Conservation (phyloP, 2,113 vertebrate species). For the Heliornis fulica region DNA sequence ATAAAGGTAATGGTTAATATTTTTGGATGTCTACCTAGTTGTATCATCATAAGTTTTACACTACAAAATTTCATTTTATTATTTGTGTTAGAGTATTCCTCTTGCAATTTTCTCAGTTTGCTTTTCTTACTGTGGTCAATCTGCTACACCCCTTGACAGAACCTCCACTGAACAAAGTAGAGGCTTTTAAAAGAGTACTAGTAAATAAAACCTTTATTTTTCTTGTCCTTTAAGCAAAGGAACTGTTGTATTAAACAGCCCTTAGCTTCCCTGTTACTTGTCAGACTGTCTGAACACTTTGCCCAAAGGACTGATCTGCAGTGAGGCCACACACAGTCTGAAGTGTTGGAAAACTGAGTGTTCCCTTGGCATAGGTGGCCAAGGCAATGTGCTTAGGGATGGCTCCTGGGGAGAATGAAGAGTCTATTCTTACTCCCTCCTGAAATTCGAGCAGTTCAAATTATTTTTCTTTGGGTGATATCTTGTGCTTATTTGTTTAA, state of each 20-base stretch:
- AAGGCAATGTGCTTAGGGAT: background rate
- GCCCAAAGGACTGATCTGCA: background rate
- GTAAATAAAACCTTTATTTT: background rate
- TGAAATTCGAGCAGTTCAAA: background rate
- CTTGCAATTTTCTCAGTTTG: background rate
- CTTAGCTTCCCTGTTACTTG: background rate
- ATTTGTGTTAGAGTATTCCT: background rate
- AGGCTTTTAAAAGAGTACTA: background rate
- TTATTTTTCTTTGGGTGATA: background rate
- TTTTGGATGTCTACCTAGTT: background rate
- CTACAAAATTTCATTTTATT: background rate
- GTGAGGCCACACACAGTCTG: background rate
- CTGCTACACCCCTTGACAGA: background rate
- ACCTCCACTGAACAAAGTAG: background rate
- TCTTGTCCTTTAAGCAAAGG: background rate
- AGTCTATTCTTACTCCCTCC: background rate
- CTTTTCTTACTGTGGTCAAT: background rate
- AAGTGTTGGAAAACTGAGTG: background rate
- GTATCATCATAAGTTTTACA: background rate
- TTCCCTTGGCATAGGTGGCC: background rate
- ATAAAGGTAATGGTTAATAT: background rate
- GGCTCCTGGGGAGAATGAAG: background rate
- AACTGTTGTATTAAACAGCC: background rate
- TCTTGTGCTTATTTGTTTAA: background rate
- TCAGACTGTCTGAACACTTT: background rate